These are phyloP conservation scores for Macaria liturata DNA, from an alignment of 2,888 invertebrate genomes.

Conservation along the genomic window DNA sequence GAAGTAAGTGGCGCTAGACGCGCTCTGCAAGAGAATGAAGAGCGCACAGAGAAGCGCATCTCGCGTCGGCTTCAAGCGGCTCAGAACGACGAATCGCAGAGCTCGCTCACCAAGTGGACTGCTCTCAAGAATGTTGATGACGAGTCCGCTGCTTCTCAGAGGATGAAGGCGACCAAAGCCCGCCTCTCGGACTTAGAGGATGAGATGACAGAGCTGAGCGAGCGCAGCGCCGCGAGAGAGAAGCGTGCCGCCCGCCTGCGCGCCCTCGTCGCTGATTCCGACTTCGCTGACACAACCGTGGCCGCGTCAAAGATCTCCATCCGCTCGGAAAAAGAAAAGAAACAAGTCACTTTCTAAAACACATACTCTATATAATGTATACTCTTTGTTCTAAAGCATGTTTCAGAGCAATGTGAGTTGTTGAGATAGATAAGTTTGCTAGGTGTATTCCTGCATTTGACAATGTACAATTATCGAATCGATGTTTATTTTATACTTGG, in stretches of 20 bases:
- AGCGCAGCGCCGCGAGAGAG: conserved; percentile 87
- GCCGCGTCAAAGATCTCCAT: conserved; percentile 65
- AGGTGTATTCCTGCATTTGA: conserved; percentile 69
- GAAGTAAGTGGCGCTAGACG: conserved; percentile 76
- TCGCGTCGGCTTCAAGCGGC: conserved; percentile 54
- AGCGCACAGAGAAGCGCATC: conserved; percentile 75
- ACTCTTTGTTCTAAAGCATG: conserved; percentile 41
- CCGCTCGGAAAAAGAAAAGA: conserved; percentile 74
- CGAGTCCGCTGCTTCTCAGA: conserved; percentile 83
- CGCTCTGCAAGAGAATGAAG: conserved; percentile 74
- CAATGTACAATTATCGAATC: conserved; percentile 60
- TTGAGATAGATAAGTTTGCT: conserved; percentile 63
- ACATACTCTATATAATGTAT: conserved; percentile 6
- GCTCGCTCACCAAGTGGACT: conserved; percentile 85
- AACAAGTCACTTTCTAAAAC: conserved; percentile 77
- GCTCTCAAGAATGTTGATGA: conserved; percentile 78
- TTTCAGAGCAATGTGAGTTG: conserved; percentile 47
- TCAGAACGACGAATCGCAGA: conserved; percentile 56
- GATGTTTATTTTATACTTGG: conserved; percentile 71
- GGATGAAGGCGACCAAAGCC: conserved; percentile 87
- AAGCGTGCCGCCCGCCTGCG: conserved; percentile 87
- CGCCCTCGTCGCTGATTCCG: conserved; percentile 86
- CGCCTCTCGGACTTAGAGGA: conserved; percentile 88
- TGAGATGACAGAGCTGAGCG: conserved; percentile 88
- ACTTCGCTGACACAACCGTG: conserved; percentile 62